Percentiles rank a stretch among this genome's conserved stretches.
These are phyloP conservation scores for Rostratula benghalensis DNA, from an alignment of 2,113 vertebrate genomes.

Conservation along the genomic window DNA sequence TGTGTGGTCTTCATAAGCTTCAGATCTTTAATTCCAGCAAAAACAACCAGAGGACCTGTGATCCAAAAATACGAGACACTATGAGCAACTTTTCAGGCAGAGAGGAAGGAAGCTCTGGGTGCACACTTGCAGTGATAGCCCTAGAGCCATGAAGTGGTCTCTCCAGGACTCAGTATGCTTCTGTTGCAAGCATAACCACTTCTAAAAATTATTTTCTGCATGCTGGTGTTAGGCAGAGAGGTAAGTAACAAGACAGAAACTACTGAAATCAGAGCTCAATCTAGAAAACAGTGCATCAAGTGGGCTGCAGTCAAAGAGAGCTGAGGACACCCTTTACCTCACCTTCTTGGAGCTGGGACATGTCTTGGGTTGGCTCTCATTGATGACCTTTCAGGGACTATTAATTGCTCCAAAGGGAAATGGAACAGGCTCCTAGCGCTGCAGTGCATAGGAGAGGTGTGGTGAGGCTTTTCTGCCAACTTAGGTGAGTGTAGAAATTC, in stretches of 20 bases:
- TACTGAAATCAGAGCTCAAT: not conserved
- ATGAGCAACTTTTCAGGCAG: not conserved
- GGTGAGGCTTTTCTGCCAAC: not conserved
- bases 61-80: not conserved
- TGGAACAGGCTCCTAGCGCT: not conserved
- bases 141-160: not conserved
- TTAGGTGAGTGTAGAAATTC: not conserved
- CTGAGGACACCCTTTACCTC: not conserved
- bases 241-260: not conserved
- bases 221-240: not conserved
- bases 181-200: not conserved
- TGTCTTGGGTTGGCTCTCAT: not conserved
- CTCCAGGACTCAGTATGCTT: not conserved
- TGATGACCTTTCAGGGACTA: not conserved
- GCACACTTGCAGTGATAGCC: not conserved
- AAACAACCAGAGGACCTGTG: slow-evolving; percentile 82
- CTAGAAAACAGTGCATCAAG: not conserved
- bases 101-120: not conserved
- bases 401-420: not conserved
- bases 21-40: slow-evolving; percentile 89
- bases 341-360: not conserved
- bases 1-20: slow-evolving; percentile 93
- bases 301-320: not conserved
- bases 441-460: not conserved
- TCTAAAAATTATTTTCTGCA: not conserved